phyloP scores from a whole-genome alignment of 1,140 invertebrate genomes.

The Drosophila sechellia region DNA sequence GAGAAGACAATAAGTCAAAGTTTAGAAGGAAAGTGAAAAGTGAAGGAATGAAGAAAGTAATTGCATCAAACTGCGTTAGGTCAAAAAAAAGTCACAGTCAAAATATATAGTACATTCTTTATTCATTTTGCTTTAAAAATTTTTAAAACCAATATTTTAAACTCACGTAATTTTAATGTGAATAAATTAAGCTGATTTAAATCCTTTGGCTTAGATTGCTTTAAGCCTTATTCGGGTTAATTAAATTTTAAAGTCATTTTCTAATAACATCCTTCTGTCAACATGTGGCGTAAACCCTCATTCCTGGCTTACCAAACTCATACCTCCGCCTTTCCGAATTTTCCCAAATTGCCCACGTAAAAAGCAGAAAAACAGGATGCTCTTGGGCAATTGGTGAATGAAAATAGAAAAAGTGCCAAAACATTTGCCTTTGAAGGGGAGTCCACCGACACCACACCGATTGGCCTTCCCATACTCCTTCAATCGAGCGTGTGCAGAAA shows the following conservation, averaged over 20 bases:
- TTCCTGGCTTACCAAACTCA: slow-evolving; percentile 14
- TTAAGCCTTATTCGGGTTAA: slow-evolving; percentile 7
- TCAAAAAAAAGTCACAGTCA: too few species aligned
- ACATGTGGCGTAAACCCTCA: slow-evolving; percentile 62
- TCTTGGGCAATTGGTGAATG: slow-evolving; percentile 41
- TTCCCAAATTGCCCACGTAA: slow-evolving; percentile 57
- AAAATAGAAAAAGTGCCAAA: slow-evolving; percentile 53
- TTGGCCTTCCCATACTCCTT: not conserved
- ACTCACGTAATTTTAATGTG: too few species aligned
- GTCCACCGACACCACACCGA: not conserved
- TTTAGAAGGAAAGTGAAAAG: slow-evolving; percentile 4
- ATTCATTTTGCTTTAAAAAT: too few species aligned
- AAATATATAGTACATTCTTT: too few species aligned
- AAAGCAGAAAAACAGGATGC: slow-evolving; percentile 24
- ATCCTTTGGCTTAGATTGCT: too few species aligned
- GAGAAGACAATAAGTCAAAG: slow-evolving; percentile 18
- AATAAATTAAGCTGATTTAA: too few species aligned
- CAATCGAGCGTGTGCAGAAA: slow-evolving; percentile 67
- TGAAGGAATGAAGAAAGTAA: too few species aligned
- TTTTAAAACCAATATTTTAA: too few species aligned
- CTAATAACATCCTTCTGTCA: slow-evolving; percentile 48
- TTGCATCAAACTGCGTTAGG: too few species aligned
- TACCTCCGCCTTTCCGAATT: not conserved
- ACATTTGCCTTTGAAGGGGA: slow-evolving; percentile 69
- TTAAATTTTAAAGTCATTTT: slow-evolving; percentile 32